phyloP scores from a whole-genome alignment of 2,113 vertebrate genomes.

The Phalacrocorax pelagicus region DNA sequence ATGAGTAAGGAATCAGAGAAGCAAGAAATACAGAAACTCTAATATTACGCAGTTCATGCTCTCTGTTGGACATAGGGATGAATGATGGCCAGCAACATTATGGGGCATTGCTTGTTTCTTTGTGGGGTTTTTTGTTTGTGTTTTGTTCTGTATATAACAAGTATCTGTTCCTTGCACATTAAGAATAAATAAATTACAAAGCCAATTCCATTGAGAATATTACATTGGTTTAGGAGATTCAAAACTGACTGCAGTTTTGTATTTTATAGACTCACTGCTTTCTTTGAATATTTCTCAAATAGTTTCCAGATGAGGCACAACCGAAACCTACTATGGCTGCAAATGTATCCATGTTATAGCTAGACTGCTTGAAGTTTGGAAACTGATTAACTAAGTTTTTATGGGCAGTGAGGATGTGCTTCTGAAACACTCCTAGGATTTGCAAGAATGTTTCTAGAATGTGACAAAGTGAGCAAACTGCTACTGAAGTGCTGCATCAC shows the following conservation, averaged over 20 bases:
- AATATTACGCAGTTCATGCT: background rate
- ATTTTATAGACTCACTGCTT: background rate
- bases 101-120: background rate
- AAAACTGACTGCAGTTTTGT: background rate
- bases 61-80: background rate
- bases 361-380: background rate
- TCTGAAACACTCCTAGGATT: background rate
- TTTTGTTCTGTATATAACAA: background rate
- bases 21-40: background rate
- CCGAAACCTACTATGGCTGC: background rate
- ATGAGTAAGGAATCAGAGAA: background rate
- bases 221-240: background rate
- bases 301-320: background rate
- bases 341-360: background rate
- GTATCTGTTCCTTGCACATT: background rate
- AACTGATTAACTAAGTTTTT: background rate
- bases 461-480: background rate
- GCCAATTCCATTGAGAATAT: background rate
- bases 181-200: background rate
- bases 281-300: background rate
- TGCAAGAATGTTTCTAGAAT: background rate
- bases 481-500: background rate
- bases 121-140: background rate
- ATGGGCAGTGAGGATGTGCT: background rate
- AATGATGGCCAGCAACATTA: background rate